Evolutionary conservation across 2,113 vertebrate species (phyloP), one percentile per base, ranked within the genome.

Genomic region (Hiodon tergisus): DNA sequence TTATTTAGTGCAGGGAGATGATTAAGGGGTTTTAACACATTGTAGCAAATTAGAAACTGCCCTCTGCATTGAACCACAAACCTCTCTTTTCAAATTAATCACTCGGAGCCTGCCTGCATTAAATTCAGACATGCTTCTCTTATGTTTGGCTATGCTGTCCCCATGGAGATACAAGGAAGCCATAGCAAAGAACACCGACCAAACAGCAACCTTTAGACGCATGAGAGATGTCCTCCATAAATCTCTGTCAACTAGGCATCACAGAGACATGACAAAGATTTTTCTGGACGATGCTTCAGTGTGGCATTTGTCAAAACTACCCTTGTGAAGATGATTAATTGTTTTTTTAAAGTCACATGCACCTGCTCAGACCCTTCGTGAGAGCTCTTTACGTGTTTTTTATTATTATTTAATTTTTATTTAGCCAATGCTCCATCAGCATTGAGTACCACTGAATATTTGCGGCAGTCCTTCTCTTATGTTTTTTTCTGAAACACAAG

Each of bases 191-290:
- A 16, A 17, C 60, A 50, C 10, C 46, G 68, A 58, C 50, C 6
- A 52, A 52, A 1, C 16, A 53, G 31, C 53, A 65, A 47, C 67
- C 10, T 62, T 70, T 70, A 70, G 68, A 71, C 47, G 31, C 13
- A 2, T 46, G 8, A 6, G 17, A 57, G 68, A 70, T 59, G 55
- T 48, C 53, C 55, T 10, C 69, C 31, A 54, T 55, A 69, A 69
- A 69, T 54, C 67, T 54, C 66, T 68, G 66, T 68, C 66, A 68
- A 3, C 46, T 5, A 13, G 59, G 66, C 68, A 52, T 54, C 68
- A 69, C 51, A 6, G 51, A 13, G n/a, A n/a, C 46, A 66, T 46
- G 17, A 46, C 17, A 31, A 31, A 51, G 47, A 13, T 48, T 6
- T 9, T 17, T 69, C 31, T 11, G n/a, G 47, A 68, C 9, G 14